Conservation (phyloP, 2,888 invertebrate species). For the Calameuta filiformis region DNA sequence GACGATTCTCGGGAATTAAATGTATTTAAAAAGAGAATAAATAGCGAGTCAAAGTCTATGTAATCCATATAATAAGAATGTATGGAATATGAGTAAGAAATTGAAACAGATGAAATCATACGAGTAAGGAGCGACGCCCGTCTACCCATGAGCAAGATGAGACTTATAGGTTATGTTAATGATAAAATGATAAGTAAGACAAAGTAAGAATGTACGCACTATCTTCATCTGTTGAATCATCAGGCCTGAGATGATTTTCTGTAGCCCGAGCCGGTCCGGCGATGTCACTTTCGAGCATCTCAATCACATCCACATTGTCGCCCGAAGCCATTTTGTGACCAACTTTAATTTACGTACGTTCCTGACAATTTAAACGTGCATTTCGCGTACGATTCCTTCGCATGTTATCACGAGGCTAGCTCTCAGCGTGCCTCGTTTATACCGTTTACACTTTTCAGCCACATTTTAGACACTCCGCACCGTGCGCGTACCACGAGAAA, state of each 20-base stretch:
- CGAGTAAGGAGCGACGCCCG: not conserved
- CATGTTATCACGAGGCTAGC: slow-evolving; percentile 14
- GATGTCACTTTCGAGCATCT: slow-evolving; percentile 76
- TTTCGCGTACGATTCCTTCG: slow-evolving; percentile 13
- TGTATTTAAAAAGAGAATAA: not conserved
- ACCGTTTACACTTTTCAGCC: not conserved
- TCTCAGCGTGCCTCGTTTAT: not conserved
- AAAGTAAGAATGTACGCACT: slow-evolving; percentile 66
- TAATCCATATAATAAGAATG: not conserved
- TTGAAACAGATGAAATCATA: not conserved
- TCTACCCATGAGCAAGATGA: not conserved
- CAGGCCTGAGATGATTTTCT: slow-evolving; percentile 72
- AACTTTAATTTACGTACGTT: slow-evolving; percentile 16
- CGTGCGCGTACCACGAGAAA: not conserved
- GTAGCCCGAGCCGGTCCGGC: slow-evolving; percentile 41
- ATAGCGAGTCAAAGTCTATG: not conserved
- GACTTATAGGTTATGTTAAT: slow-evolving; percentile 23
- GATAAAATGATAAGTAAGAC: not conserved
- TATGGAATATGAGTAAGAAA: not conserved
- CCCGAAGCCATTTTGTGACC: slow-evolving; percentile 83
- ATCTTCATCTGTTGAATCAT: slow-evolving; percentile 70
- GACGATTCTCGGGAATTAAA: not conserved
- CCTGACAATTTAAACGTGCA: slow-evolving; percentile 17
- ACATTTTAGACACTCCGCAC: not conserved
- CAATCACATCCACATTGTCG: slow-evolving; percentile 82